Percentiles rank a stretch among this genome's conserved stretches.
These are phyloP conservation scores for Orchestia grillus DNA, from an alignment of 1,140 invertebrate genomes.

Conservation along the genomic window DNA sequence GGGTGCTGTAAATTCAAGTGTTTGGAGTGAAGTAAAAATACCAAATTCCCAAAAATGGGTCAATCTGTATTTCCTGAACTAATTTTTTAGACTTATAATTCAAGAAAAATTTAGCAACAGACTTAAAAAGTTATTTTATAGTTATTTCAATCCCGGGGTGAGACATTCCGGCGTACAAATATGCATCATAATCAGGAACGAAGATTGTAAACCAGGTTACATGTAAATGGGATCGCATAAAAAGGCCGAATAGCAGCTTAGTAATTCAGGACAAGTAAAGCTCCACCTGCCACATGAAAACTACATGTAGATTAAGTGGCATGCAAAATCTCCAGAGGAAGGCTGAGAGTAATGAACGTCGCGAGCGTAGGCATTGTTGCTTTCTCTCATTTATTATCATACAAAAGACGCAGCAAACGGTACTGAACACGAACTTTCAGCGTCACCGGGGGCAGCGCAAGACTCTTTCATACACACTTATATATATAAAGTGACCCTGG, in stretches of 20 bases:
- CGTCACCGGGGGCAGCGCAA: neutral
- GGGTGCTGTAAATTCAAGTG: too few relatives aligned
- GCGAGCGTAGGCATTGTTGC: neutral
- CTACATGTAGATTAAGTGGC: neutral
- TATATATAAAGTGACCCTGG: neutral
- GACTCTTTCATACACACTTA: neutral
- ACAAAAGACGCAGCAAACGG: neutral
- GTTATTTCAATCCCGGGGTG: neutral
- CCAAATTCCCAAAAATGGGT: neutral
- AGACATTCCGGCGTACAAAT: neutral
- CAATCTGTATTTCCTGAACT: neutral
- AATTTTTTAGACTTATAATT: neutral
- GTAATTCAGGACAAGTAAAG: neutral
- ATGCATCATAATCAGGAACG: neutral
- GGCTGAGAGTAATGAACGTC: neutral
- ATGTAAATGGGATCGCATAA: neutral
- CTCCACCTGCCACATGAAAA: neutral
- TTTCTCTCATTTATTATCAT: conserved; percentile 10
- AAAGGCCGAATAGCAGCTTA: neutral
- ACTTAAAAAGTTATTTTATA: neutral
- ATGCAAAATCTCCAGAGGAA: neutral
- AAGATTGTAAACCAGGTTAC: neutral
- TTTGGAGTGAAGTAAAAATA: neutral
- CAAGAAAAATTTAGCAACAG: neutral
- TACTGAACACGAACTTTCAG: neutral